Base-by-base conservation (phyloP, 53 echinoderm and acorn worm species). In the Crossaster papposus region DNA sequence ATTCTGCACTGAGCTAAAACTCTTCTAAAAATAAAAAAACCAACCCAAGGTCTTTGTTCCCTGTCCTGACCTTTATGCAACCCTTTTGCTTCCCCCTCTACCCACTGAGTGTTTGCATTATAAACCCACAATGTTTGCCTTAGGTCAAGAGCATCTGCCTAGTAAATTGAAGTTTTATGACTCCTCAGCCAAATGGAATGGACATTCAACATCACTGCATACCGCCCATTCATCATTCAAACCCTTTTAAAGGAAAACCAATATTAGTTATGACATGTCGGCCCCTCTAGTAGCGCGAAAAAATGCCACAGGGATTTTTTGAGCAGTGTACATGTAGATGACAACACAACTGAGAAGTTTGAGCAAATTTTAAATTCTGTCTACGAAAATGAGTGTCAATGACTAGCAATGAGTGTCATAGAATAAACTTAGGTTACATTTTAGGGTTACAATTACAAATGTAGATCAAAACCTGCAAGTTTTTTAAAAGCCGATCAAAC, bases 121-220 rank as follows among this genome's bases (percentile, higher is more conserved):
- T 11, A 2, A n/a, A 6, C 32, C n/a, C 32, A 17, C 30, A 52
- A 54, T 17, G 30, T 79, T 54, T 30, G 18, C 79, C 20, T 30
- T 10, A 23, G 79, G 79, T 79, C 79, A 79, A 79, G 79, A 79
- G 79, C 79, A 79, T 30, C 79, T 31, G 17, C 78, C n/a, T 77
- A n/a, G 37, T 78, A 78, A 78, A 78, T 77, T 28, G 17, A 1
- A 79, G 29, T 53, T 79, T 79, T 76, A 68, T 24, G 68, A 28
- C 79, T 37, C 12, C n/a, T n/a, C n/a, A n/a, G n/a, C 53, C n/a
- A 53, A 79, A 53, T 28, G 79, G 79, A 24, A n/a, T 52, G 52
- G 52, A 79, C 28, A 54, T 54, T 79, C 30, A 79, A 30, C 26
- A 79, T 53, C 79, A 79, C 28, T 30, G 4, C 54, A 30, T 51